Base-by-base conservation (phyloP, 2,113 vertebrate genomes). In the Furnarius figulus region DNA sequence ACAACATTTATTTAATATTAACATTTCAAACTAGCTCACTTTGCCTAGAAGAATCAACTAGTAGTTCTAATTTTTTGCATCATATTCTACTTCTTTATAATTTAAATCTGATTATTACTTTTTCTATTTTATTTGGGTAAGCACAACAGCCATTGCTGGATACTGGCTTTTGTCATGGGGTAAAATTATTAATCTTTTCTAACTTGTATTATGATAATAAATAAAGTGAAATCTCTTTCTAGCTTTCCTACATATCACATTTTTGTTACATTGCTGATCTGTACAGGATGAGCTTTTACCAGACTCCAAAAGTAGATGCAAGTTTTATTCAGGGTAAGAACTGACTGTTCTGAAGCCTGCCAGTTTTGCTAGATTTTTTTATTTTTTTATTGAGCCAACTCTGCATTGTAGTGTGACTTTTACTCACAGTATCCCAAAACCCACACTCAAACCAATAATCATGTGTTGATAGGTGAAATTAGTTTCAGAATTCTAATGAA, bases 401-500 rank as follows among this genome's bases (percentile, higher is more conserved):
- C 82, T 86, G 31, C 46, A 74, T 94, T 97, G 91, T 96, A 94
- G 76, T 97, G 93, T 95, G 95, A 97, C 96, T 97, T 98, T 97
- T 96, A 96, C 96, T 96, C 87, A 92, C 91, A 84, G 52, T 93
- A 91, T 93, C 97, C 96, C 82, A 77, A 97, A 97, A 93, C 90
- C 91, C 97, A 98, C 92, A 92, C 96, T 97, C 95, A 97, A 95
- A 89, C 97, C 97, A 94, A 97, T 98, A 97, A 98, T 98, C 98
- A 98, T 97, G 82, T 95, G 97, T 95, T 98, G 98, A 98, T 98
- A 98, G 97, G 95, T 97, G 91, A 97, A 98, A 98, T 98, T 97
- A 97, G 97, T 97, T 98, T 97, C 94, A 81, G 95, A 98, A 98
- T 99, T 97, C 97, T 98, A 98, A 98, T 98, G 98, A 98, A 98